phyloP scores from a whole-genome alignment of 2,888 invertebrate species.

The Calliphora vomitoria region DNA sequence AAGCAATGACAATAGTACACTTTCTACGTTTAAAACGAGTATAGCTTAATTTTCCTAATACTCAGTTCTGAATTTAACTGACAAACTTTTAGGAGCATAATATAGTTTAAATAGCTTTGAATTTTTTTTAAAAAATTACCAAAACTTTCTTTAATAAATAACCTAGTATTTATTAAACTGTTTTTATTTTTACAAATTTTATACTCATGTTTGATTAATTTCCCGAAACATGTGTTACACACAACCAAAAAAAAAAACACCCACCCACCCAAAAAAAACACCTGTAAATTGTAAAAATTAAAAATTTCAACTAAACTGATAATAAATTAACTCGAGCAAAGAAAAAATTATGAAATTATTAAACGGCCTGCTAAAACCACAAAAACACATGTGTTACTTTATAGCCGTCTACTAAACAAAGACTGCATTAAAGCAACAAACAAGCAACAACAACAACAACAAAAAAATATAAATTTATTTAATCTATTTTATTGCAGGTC shows the following conservation, averaged over 20 bases:
- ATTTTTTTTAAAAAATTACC: no score
- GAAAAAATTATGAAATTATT: constrained; percentile 30
- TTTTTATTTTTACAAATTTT: no score
- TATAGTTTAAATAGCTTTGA: no score
- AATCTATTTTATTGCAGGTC: constrained; percentile 65
- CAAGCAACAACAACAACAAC: background rate
- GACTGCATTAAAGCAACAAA: constrained; percentile 20
- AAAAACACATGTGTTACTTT: constrained; percentile 55
- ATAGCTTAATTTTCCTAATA: no score
- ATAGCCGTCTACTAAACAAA: background rate
- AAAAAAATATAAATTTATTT: constrained; percentile 23
- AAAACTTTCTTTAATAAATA: no score
- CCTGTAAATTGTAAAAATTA: background rate
- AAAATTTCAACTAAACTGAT: background rate
- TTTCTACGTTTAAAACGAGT: no score
- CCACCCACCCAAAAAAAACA: background rate
- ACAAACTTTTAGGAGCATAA: no score
- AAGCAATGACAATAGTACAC: no score
- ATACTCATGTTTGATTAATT: no score
- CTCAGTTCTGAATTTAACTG: no score
- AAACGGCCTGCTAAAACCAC: constrained; percentile 6
- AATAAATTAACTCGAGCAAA: constrained; percentile 16
- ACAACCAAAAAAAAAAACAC: background rate
- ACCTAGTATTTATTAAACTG: no score
- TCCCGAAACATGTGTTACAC: no score